phyloP scores from a whole-genome alignment of 2,888 invertebrate genomes.

The Caenorhabditis angaria region DNA sequence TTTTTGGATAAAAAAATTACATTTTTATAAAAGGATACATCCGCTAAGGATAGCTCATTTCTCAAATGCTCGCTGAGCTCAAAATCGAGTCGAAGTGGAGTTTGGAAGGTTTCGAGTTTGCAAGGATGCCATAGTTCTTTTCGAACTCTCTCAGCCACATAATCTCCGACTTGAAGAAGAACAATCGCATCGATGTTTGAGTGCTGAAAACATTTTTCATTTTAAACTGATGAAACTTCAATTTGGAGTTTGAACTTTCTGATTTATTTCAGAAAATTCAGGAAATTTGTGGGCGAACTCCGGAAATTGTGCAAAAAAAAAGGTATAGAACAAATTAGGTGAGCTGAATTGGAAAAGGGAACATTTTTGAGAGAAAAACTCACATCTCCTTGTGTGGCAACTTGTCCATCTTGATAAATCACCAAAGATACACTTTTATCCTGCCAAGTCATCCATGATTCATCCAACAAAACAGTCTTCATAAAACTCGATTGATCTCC shows the following conservation, averaged over 20 bases:
- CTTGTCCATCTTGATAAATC: conserved; percentile 52
- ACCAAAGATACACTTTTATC: conserved; percentile 76
- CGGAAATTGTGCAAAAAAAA: not conserved
- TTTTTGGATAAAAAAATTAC: conserved; percentile 17
- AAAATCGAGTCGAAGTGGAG: conserved; percentile 75
- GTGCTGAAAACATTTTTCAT: conserved; percentile 50
- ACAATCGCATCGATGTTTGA: conserved; percentile 62
- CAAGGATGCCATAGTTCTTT: conserved; percentile 50
- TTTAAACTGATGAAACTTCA: not conserved
- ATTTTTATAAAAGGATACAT: conserved; percentile 66
- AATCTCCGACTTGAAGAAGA: conserved; percentile 53
- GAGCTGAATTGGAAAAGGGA: not conserved
- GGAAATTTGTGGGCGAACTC: not conserved
- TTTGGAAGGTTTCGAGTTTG: conserved; percentile 49
- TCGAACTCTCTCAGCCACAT: conserved; percentile 42
- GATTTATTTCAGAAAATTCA: not conserved
- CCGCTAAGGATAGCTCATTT: conserved; percentile 74
- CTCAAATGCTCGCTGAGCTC: conserved; percentile 74
- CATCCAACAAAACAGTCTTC: conserved; percentile 74
- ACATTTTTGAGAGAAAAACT: conserved; percentile 44
- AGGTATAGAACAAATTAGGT: not conserved
- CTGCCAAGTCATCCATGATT: conserved; percentile 77
- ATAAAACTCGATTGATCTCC: conserved; percentile 44
- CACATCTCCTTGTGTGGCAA: conserved; percentile 77
- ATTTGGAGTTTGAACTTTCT: not conserved